Conservation (phyloP, 2,797 vertebrate species). For the Pangasius macronema region DNA sequence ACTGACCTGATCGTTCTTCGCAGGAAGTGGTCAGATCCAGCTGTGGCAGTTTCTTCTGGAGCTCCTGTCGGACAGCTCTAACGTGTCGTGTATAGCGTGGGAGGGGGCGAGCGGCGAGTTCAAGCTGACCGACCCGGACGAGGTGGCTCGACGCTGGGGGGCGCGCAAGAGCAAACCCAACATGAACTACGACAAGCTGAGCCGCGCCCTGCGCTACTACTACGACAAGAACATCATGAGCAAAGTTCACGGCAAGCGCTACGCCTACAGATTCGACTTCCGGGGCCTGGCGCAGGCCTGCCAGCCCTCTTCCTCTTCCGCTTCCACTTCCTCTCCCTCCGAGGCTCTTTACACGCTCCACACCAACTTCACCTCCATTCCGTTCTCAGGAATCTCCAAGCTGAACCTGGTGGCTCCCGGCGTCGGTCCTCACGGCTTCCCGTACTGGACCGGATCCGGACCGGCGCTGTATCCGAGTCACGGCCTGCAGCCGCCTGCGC, state of each 20-base stretch:
- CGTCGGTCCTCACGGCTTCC: slow-evolving; percentile 88
- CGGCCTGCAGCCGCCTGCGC: slow-evolving; percentile 82
- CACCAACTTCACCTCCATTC: slow-evolving; percentile 88
- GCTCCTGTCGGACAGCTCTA: slow-evolving; percentile 90
- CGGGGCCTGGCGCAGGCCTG: slow-evolving; percentile 94
- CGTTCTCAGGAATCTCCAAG: slow-evolving; percentile 94
- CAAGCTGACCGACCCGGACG: slow-evolving; percentile 95
- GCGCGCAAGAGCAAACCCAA: slow-evolving; percentile 98
- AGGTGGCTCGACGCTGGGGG: slow-evolving; percentile 95
- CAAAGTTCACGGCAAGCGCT: slow-evolving; percentile 97
- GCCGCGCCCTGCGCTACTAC: slow-evolving; percentile 95
- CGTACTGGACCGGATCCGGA: slow-evolving; percentile 91
- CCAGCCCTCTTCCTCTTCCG: slow-evolving; percentile 67
- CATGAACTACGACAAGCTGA: slow-evolving; percentile 99
- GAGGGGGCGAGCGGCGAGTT: slow-evolving; percentile 97
- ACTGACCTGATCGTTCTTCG: slow-evolving; percentile 29
- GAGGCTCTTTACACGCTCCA: slow-evolving; percentile 95
- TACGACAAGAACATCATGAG: slow-evolving; percentile 99
- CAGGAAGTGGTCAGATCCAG: slow-evolving; percentile 98
- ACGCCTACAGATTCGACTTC: slow-evolving; percentile 98
- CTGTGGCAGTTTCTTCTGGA: slow-evolving; percentile 97
- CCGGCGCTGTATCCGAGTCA: slow-evolving; percentile 87
- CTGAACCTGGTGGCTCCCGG: slow-evolving; percentile 92
- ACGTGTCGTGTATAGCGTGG: slow-evolving; percentile 95
- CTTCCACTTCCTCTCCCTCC: slow-evolving; percentile 67